Evolutionary conservation across 2,797 vertebrate genomes (phyloP).

Genomic region (Lepus townsendii): DNA sequence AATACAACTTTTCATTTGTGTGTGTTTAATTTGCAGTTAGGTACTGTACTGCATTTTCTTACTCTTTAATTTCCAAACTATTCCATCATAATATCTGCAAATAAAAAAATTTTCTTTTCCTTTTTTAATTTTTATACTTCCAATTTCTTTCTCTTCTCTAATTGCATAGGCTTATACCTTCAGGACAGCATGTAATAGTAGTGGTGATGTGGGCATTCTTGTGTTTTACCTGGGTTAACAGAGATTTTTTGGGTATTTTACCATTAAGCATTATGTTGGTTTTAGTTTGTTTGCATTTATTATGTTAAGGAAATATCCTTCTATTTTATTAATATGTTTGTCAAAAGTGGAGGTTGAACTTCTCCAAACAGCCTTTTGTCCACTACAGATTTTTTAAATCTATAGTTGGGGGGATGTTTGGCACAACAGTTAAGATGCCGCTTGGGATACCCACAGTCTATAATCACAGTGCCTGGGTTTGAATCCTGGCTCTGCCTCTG

Average conservation of each 20-base stretch:
- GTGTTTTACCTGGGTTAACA: constrained; percentile 4
- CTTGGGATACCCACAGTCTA: too few relatives aligned
- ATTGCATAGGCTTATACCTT: background rate
- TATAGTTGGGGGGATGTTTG: too few relatives aligned
- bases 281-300: constrained; percentile 7
- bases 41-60: background rate
- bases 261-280: background rate
- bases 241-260: constrained; percentile 12
- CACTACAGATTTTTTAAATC: background rate
- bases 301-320: background rate
- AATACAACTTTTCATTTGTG: constrained; percentile 8
- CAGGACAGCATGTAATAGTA: background rate
- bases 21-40: constrained; percentile 39
- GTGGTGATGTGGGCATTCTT: background rate
- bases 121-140: constrained; percentile 19
- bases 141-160: constrained; percentile 10
- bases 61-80: constrained; percentile 20
- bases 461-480: too few relatives aligned
- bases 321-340: constrained; percentile 26
- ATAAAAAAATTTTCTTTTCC: background rate
- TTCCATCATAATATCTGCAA: background rate
- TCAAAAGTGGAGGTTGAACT: constrained; percentile 14
- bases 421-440: too few relatives aligned
- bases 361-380: background rate
- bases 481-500: too few relatives aligned